phyloP scores from a whole-genome alignment of 2,797 vertebrate species.

The Lepus oiostolus region DNA sequence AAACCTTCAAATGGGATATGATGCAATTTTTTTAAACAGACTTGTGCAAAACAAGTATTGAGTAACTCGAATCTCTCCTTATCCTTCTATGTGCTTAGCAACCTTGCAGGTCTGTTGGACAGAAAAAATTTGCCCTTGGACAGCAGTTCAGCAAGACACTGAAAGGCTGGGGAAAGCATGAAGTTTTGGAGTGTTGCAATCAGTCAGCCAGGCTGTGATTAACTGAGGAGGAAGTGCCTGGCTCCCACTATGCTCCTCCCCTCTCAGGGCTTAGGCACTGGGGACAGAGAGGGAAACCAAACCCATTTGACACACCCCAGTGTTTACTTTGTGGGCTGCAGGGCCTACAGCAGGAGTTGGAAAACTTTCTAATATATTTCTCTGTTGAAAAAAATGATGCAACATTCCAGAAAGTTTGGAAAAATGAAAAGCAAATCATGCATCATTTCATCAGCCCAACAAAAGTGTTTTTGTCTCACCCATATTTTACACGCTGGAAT shows the following conservation, averaged over 20 bases:
- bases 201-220: neutral
- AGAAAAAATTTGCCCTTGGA: conserved; percentile 82
- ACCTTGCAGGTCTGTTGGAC: conserved; percentile 83
- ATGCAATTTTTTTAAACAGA: conserved; percentile 85
- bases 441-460: conserved; percentile 1
- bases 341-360: neutral
- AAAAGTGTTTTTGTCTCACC: neutral
- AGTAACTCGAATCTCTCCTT: conserved; percentile 85
- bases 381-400: conserved; percentile 24
- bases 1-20: conserved; percentile 84
- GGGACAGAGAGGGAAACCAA: neutral
- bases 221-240: conserved; percentile 29
- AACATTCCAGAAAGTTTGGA: neutral
- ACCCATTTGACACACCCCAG: neutral
- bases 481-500: neutral
- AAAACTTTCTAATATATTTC: neutral
- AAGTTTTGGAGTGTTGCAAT: conserved; percentile 66
- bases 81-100: conserved; percentile 82
- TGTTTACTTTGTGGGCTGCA: conserved; percentile 10
- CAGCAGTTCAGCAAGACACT: conserved; percentile 79
- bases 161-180: conserved; percentile 65
- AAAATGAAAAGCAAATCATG: neutral
- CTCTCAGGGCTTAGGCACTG: neutral
- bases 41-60: conserved; percentile 87
- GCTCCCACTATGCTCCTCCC: fast-evolving